Evolutionary conservation across 2,797 vertebrate species (phyloP), one percentile per base, ranked within the genome.

Genomic region (Arctocebus calabarensis): DNA sequence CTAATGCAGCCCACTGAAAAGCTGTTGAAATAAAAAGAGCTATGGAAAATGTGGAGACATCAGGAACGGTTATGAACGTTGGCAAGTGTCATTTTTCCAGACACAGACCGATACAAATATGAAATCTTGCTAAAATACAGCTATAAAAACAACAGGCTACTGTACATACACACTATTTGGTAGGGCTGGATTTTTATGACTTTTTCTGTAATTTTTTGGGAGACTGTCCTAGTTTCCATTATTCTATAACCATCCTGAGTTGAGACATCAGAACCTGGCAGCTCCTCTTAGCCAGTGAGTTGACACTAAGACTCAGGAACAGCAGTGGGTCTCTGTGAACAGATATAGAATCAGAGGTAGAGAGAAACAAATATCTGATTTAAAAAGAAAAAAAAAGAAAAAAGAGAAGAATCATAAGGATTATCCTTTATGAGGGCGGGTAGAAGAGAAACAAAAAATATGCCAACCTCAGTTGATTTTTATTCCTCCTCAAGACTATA

Each of bases 1-100:
- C 99, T 99, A 99, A 99, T 99, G 99, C 99, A 99, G 99, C 99
- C 99, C 99, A 99, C 99, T 99, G 99, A 99, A 99, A 99, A 99
- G 99, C 98, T 98, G 99, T 98, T 99, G 99, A 99, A 99, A 99
- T 99, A 99, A 98, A 99, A 99, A 99, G 99, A 93, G 99, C 98
- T 98, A 98, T 97, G 98, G 97, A 99, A 99, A 98, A 98, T 98
- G 98, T 98, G 98, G 99, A 98, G 99, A 99, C 99, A 99, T 99
- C 98, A 98, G 98, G 98, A 98, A 98, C 96, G 95, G 98, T 99
- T 99, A 99, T 98, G 99, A 99, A 99, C 97, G 98, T 98, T 99
- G 99, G 99, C 99, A 99, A 99, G 99, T 99, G 99, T 99, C 99
- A 99, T 99, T 99, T 99, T 99, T 99, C 93, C 98, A 99, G 98